Evolutionary conservation across 2,888 invertebrate species (phyloP).

Genomic region (Epinotia ramella): DNA sequence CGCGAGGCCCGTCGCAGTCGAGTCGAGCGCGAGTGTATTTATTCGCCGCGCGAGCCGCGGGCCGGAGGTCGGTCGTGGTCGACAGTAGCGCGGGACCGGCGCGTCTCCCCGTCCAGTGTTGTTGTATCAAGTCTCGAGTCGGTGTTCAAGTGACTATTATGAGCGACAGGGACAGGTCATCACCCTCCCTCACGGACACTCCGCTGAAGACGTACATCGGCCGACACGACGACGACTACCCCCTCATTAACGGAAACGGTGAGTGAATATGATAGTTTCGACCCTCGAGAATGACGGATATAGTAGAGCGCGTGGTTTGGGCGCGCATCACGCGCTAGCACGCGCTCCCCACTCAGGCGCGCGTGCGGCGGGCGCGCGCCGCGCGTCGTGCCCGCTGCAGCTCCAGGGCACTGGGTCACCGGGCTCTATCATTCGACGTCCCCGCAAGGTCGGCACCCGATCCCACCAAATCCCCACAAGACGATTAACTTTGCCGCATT

Average conservation of each 20-base stretch:
- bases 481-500: slow-evolving; percentile 74
- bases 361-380: slow-evolving; percentile 48
- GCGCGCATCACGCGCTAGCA: slow-evolving; percentile 58
- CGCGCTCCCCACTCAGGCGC: slow-evolving; percentile 52
- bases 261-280: slow-evolving; percentile 64
- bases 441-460: slow-evolving; percentile 39
- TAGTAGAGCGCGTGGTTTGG: slow-evolving; percentile 46
- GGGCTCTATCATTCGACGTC: slow-evolving; percentile 42
- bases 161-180: slow-evolving; percentile 96
- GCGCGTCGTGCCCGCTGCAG: slow-evolving; percentile 52
- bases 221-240: slow-evolving; percentile 93
- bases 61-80: slow-evolving; percentile 83
- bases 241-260: slow-evolving; percentile 91
- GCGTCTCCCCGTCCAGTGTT: slow-evolving; percentile 74
- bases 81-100: slow-evolving; percentile 77
- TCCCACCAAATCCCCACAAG: slow-evolving; percentile 56
- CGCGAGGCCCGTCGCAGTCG: slow-evolving; percentile 52
- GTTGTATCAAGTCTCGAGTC: slow-evolving; percentile 47
- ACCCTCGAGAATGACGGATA: slow-evolving; percentile 44
- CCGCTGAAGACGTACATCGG: slow-evolving; percentile 94
- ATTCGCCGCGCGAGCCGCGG: slow-evolving; percentile 84
- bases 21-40: slow-evolving; percentile 62
- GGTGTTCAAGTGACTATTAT: slow-evolving; percentile 87
- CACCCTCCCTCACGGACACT: slow-evolving; percentile 95
- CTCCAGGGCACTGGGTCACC: slow-evolving; percentile 56